Evolutionary conservation across 2,888 invertebrate genomes (phyloP), one percentile per base, ranked within the genome.

Genomic region (Sympetrum striolatum): DNA sequence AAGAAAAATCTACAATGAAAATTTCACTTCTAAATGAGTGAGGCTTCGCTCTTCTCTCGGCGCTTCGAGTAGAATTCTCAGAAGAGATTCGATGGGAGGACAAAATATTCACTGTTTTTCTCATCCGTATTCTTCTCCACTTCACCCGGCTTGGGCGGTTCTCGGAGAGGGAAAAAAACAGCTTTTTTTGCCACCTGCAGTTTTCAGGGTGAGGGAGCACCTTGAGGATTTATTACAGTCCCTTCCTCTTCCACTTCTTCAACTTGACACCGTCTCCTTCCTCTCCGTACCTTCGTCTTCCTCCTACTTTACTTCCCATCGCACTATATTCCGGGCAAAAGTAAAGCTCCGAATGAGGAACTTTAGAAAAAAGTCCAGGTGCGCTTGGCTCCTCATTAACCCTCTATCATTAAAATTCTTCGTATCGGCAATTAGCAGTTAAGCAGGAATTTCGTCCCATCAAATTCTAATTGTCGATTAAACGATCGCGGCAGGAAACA

Each of bases 151-250:
- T 44, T 18, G 80, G 80, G 80, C 80, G n/a, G 37, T 35, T 80
- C 80, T 37, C 35, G 39, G 53, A 53, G 53, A 53, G 18, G 18
- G 48, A 80, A 80, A 80, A 80, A 80, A 37, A 15, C 18, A 39
- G n/a, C 18, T n/a, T 80, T 80, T 80, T 80, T 80, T 80, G 37
- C 80, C 80, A 80, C 80, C 80, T 80, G 80, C 80, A 80, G 80
- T 80, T 80, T 80, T 80, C 37, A 80, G 80, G 80, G 80, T 80
- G 37, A 39, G 37, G 80, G n/a, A 80, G 80, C 39, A 80, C 39
- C 80, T 80, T 80, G 80, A 44, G 80, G 80, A 80, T 80, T 80
- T 80, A 80, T 80, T 80, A 44, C 80, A n/a, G 80, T 18, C 37
- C 80, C 39, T 80, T 80, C 80, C 80, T 44, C 80, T 39, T 80